These are phyloP conservation scores for Coremacera marginata DNA, from an alignment of 2,888 invertebrate species.

Conservation along the genomic window DNA sequence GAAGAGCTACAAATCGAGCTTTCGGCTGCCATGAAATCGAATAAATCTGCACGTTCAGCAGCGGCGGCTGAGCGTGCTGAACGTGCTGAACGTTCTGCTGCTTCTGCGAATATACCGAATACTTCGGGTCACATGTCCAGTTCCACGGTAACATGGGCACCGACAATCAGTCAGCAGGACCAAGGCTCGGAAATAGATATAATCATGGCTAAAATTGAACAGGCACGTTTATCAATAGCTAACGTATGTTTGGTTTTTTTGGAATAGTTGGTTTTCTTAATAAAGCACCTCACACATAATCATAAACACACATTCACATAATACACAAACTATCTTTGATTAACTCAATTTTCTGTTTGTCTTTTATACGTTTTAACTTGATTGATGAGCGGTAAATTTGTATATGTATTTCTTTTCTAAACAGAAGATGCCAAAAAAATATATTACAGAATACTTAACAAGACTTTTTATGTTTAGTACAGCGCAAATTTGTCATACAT, in stretches of 20 bases:
- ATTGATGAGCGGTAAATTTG: background rate
- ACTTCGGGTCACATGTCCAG: slow-evolving; percentile 64
- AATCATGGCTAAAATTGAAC: slow-evolving; percentile 96
- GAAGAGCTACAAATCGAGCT: slow-evolving; percentile 92
- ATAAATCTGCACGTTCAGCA: slow-evolving; percentile 66
- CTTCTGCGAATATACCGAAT: slow-evolving; percentile 59
- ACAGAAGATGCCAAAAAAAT: too few relatives aligned
- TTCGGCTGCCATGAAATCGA: slow-evolving; percentile 76
- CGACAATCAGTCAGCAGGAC: slow-evolving; percentile 70
- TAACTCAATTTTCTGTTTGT: background rate
- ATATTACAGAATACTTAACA: too few relatives aligned
- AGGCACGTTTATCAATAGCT: slow-evolving; percentile 69
- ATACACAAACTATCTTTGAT: background rate
- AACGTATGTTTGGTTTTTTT: slow-evolving; percentile 61
- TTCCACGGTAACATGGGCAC: slow-evolving; percentile 69
- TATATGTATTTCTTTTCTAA: too few relatives aligned
- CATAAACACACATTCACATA: slow-evolving; percentile 14
- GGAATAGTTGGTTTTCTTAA: slow-evolving; percentile 42
- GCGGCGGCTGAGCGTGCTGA: slow-evolving; percentile 3
- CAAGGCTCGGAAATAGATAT: slow-evolving; percentile 86
- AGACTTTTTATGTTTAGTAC: too few relatives aligned
- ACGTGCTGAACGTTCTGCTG: slow-evolving; percentile 14
- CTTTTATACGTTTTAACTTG: background rate
- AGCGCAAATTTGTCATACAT: too few relatives aligned
- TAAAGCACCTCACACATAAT: slow-evolving; percentile 23